Percentiles rank a stretch among this genome's conserved stretches.
Conservation (phyloP, 2,888 invertebrate genomes). For the Oasisia sp. region DNA sequence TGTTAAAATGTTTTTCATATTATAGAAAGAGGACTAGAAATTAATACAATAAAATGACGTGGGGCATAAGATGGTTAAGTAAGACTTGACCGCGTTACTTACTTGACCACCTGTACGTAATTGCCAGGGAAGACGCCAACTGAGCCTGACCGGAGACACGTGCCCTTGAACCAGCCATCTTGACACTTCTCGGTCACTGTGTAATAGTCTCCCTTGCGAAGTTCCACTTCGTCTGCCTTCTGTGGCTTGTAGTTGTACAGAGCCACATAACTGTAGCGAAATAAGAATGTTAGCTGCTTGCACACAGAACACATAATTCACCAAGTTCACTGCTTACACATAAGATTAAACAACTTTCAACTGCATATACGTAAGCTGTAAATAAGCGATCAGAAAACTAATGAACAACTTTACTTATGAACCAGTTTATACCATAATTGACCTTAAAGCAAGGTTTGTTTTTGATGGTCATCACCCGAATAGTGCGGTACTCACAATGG, state of each 20-base stretch:
- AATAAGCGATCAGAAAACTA: neutral
- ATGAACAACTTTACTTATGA: neutral
- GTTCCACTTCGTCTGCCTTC: constrained; percentile 94
- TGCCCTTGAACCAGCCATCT: constrained; percentile 99
- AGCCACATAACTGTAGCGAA: constrained; percentile 82
- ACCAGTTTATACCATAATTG: neutral
- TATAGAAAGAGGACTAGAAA: too few relatives aligned
- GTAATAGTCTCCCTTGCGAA: constrained; percentile 88
- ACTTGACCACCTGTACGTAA: constrained; percentile 76
- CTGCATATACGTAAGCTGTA: neutral
- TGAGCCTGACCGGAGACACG: constrained; percentile 77
- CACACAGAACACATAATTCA: neutral
- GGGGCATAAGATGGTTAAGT: too few relatives aligned
- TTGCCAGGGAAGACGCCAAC: constrained; percentile 98
- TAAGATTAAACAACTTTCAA: neutral
- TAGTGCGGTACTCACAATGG: neutral
- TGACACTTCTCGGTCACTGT: constrained; percentile 97
- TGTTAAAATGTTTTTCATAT: too few relatives aligned
- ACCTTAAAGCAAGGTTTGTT: too few relatives aligned
- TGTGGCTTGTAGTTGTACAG: constrained; percentile 96
- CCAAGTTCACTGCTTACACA: neutral
- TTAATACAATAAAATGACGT: too few relatives aligned
- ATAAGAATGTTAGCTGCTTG: too few relatives aligned
- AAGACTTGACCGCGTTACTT: constrained; percentile 25
- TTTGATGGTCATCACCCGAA: neutral